A percentile compares a stretch with the other conserved stretches of the same genome.
phyloP scores from a whole-genome alignment of 2,113 vertebrate species.

The Seriola rivoliana region DNA sequence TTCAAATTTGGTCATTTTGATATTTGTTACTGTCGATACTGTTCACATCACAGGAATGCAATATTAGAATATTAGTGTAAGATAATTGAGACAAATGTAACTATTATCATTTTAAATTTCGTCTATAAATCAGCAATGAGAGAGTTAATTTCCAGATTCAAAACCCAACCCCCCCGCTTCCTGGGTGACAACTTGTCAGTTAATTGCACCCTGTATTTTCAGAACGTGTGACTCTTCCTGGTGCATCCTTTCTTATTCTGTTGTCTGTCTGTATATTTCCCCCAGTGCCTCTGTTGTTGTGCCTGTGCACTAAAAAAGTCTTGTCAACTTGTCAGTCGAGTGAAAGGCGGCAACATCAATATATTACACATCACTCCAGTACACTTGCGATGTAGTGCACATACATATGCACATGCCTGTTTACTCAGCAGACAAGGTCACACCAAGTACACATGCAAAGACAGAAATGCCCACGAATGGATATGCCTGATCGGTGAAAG shows the following conservation, averaged over 20 bases:
- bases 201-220: neutral
- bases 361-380: slow-evolving; percentile 44
- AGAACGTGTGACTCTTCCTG: neutral
- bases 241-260: neutral
- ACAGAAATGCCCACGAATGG: neutral
- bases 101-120: neutral
- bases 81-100: neutral
- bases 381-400: slow-evolving; percentile 32
- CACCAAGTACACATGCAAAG: neutral
- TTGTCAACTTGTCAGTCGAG: slow-evolving; percentile 53
- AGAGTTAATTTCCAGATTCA: neutral
- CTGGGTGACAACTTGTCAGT: neutral
- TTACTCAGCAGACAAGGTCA: slow-evolving; percentile 56
- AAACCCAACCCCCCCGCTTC: neutral
- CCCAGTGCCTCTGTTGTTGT: slow-evolving; percentile 16
- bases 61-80: no score
- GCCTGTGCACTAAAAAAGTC: slow-evolving; percentile 30
- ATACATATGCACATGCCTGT: slow-evolving; percentile 15
- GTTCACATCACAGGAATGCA: neutral
- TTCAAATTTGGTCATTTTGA: neutral
- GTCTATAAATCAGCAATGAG: neutral
- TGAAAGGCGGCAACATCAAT: slow-evolving; percentile 48
- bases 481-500: neutral
- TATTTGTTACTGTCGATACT: neutral
- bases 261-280: slow-evolving; percentile 13